Percentiles rank a stretch among this genome's conserved stretches.
Evolutionary conservation across 2,888 invertebrate genomes (phyloP).

Genomic region (Ennomos fuscantarius): DNA sequence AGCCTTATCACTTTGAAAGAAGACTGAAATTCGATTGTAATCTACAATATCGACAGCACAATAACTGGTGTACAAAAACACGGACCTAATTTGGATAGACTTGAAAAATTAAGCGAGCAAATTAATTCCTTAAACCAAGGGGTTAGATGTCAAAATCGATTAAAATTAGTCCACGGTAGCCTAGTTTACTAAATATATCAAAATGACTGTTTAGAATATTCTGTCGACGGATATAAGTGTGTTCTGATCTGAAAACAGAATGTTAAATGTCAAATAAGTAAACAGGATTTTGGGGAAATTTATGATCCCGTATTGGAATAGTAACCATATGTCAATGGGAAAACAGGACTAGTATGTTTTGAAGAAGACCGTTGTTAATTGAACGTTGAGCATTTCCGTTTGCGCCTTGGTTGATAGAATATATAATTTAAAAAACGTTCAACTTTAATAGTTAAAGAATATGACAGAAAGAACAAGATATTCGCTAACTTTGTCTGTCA

Average conservation of each 20-base stretch:
- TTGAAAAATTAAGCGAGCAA: background rate
- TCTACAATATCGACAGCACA: slow-evolving; percentile 14
- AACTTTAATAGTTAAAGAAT: background rate
- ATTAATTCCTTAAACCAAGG: slow-evolving; percentile 39
- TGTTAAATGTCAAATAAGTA: slow-evolving; percentile 41
- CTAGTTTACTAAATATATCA: slow-evolving; percentile 75
- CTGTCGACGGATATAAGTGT: slow-evolving; percentile 66
- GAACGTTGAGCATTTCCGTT: background rate
- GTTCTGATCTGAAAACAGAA: slow-evolving; percentile 39
- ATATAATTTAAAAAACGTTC: background rate
- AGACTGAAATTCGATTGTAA: slow-evolving; percentile 15
- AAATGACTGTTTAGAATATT: slow-evolving; percentile 70
- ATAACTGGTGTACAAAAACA: slow-evolving; percentile 11
- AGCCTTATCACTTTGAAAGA: slow-evolving; percentile 11
- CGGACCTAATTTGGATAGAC: slow-evolving; percentile 20
- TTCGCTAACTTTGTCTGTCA: no score
- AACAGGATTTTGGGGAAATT: slow-evolving; percentile 39
- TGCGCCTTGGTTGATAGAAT: background rate
- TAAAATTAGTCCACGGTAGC: slow-evolving; percentile 56
- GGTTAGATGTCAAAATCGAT: slow-evolving; percentile 46
- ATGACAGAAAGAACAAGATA: no score
- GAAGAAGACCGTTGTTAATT: slow-evolving; percentile 1
- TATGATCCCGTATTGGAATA: slow-evolving; percentile 23
- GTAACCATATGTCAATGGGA: slow-evolving; percentile 14
- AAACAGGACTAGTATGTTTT: background rate